phyloP scores from a whole-genome alignment of 2,888 invertebrate genomes.

The Seladonia tumulorum region DNA sequence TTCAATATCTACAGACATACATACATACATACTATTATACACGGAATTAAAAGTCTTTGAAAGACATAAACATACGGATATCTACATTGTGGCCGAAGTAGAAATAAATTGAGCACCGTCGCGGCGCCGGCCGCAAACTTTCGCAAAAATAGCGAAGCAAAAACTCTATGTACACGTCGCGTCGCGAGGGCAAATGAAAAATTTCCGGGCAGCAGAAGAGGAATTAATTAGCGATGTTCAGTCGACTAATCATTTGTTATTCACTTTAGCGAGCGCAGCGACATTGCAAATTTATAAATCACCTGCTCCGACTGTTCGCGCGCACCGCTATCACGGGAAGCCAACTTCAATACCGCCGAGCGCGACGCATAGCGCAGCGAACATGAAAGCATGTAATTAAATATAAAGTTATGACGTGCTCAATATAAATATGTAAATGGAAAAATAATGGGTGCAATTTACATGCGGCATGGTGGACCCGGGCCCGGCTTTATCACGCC shows the following conservation, averaged over 20 bases:
- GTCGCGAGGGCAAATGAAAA: background rate
- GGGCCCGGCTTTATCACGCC: background rate
- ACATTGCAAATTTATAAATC: slow-evolving; percentile 9
- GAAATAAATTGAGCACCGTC: background rate
- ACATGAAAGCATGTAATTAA: slow-evolving; percentile 12
- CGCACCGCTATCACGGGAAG: background rate
- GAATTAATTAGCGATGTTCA: background rate
- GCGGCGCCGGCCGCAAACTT: background rate
- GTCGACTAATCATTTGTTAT: slow-evolving; percentile 9
- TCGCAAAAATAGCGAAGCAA: background rate
- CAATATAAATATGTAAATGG: slow-evolving; percentile 25
- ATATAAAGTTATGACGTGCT: background rate
- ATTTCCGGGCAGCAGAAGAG: background rate
- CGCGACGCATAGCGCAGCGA: background rate
- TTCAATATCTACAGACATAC: background rate
- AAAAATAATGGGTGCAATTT: slow-evolving; percentile 57
- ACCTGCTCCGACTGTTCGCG: background rate
- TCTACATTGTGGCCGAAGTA: background rate
- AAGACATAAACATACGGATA: background rate
- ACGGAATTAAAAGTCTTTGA: background rate
- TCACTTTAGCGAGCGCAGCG: background rate
- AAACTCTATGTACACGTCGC: background rate
- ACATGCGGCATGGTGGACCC: slow-evolving; percentile 28
- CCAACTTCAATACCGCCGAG: background rate
- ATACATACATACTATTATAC: background rate